A percentile compares a stretch with the other conserved stretches of the same genome.
These are phyloP conservation scores for Halocynthia roretzi DNA, from an alignment of 23 tunicate genomes.

Conservation along the genomic window DNA sequence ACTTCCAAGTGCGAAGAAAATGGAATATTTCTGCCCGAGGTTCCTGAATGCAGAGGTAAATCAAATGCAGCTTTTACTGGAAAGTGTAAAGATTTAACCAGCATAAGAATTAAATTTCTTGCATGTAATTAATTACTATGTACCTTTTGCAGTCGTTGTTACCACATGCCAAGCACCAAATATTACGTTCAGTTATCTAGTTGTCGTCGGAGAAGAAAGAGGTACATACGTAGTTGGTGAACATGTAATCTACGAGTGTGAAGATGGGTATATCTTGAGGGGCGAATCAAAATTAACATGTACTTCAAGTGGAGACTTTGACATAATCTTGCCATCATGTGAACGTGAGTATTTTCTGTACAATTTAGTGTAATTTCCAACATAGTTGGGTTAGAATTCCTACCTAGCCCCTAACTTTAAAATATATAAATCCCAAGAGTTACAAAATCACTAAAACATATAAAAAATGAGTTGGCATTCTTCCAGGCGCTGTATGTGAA, in stretches of 20 bases:
- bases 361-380: no score
- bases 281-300: constrained; percentile 21
- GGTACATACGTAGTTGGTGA: constrained; percentile 10
- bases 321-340: no score
- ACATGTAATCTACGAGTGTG: constrained; percentile 14
- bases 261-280: constrained; percentile 18
- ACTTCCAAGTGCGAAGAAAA: background rate
- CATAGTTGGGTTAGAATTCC: no score
- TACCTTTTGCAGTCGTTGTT: no score
- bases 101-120: no score
- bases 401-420: no score
- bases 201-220: background rate
- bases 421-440: background rate
- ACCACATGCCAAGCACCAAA: no score
- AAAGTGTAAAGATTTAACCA: background rate
- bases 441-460: background rate
- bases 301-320: no score
- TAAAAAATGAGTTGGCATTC: background rate
- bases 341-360: no score
- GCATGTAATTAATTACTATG: no score
- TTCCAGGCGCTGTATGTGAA: constrained; percentile 6
- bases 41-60: constrained; percentile 12
- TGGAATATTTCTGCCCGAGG: constrained; percentile 9
- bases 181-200: no score
- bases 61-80: background rate